Base-by-base conservation (phyloP, 2,113 vertebrate species). In the Phodopus roborovskii region DNA sequence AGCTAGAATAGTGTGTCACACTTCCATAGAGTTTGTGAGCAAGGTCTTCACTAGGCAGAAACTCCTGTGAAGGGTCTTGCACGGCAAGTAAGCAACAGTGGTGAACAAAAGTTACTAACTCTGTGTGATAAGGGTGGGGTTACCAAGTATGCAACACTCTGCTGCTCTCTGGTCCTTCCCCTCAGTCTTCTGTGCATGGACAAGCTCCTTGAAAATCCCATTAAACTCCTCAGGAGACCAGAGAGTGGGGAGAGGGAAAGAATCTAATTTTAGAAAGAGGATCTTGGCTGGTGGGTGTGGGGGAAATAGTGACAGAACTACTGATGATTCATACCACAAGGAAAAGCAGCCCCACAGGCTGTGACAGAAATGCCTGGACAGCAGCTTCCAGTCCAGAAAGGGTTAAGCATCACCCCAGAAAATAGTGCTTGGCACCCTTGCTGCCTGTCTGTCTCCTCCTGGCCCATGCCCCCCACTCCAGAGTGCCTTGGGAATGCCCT, bases 1-100 rank as follows among this genome's bases (percentile, higher is more conserved):
- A 98, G 98, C 98, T 98, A 96, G 97, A 98, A 98, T 97, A 98
- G 98, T 98, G 98, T 98, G 98, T 98, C 98, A 99, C 98, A 98
- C 98, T 98, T 97, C 97, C 98, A 98, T 98, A 98, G 97, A 98
- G 97, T 98, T 98, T 98, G 98, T 98, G 98, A 99, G 98, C 98
- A 98, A 97, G 98, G 97, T 98, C 97, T 98, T 98, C 98, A 98
- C 98, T 98, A 97, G 98, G 97, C 98, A 97, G 98, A 99, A 98
- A 98, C 90, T 97, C 97, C 98, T 98, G 98, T 98, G 97, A 98
- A 98, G 98, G 98, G 98, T 98, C 98, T 97, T 97, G 96, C 97
- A 98, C 92, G 94, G 97, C 98, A 33, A 98, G 98, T 97, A 98
- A 98, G 98, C 97, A 98, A 97, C 84, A 3, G 97, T 97, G 98